Evolutionary conservation across 2,888 invertebrate species (phyloP).

Genomic region (Drepana falcataria): DNA sequence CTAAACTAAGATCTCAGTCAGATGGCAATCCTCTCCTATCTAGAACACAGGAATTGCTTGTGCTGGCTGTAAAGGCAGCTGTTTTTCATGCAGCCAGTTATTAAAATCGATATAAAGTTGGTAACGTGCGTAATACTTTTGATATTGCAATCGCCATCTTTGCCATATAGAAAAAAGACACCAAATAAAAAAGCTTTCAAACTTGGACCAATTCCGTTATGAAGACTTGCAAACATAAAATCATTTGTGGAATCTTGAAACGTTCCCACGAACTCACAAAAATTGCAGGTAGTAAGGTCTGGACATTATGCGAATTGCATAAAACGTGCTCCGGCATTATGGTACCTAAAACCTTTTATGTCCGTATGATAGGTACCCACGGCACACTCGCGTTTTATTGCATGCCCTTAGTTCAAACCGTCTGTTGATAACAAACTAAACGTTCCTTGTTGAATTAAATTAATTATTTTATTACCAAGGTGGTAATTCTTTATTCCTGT

Average conservation of each 20-base stretch:
- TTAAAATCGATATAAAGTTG: too few species aligned
- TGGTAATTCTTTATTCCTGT: too few species aligned
- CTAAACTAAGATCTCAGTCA: too few species aligned
- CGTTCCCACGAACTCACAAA: background rate
- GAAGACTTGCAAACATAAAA: background rate
- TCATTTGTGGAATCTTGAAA: background rate
- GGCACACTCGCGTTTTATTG: constrained; percentile 42
- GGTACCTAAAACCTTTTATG: constrained; percentile 1
- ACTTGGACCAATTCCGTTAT: background rate
- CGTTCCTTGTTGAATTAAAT: background rate
- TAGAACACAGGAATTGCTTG: too few species aligned
- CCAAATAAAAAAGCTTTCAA: too few species aligned
- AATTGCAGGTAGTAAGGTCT: constrained; percentile 12
- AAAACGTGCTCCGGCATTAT: constrained; percentile 21
- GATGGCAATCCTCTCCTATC: too few species aligned
- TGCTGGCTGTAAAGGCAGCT: too few species aligned
- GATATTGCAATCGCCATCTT: too few species aligned
- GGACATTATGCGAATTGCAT: constrained; percentile 24
- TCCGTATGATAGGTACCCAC: constrained; percentile 25
- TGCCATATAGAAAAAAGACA: too few species aligned
- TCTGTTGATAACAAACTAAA: background rate
- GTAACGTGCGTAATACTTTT: too few species aligned
- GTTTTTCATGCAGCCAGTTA: too few species aligned
- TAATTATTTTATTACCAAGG: background rate
- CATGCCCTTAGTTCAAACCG: constrained; percentile 20